Evolutionary conservation across 2,888 invertebrate species (phyloP).

Genomic region (Drosophila cyrtoloma): DNA sequence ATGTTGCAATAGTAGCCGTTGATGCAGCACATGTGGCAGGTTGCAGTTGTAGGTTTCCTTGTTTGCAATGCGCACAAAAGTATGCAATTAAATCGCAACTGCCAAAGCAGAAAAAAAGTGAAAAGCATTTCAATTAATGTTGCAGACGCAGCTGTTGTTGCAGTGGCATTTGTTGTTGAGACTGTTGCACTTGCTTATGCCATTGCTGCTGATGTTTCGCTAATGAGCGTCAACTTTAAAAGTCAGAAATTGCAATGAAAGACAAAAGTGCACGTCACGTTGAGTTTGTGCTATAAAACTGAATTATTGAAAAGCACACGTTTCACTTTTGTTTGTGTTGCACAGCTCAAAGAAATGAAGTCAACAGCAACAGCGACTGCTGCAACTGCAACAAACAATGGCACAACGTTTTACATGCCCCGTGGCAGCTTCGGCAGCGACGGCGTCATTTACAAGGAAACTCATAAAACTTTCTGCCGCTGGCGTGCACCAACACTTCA

Average conservation of each 20-base stretch:
- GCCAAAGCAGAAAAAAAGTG: constrained; percentile 57
- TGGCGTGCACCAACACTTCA: constrained; percentile 75
- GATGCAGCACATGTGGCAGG: constrained; percentile 13
- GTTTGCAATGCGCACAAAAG: constrained; percentile 64
- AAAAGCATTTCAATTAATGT: constrained; percentile 79
- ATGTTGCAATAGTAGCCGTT: constrained; percentile 12
- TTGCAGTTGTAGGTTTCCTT: constrained; percentile 31
- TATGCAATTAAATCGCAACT: constrained; percentile 71
- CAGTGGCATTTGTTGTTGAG: background rate
- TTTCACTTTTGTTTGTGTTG: constrained; percentile 78
- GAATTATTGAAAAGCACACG: constrained; percentile 82
- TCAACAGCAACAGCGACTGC: constrained; percentile 59
- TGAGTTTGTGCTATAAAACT: constrained; percentile 78
- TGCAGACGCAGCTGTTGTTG: constrained; percentile 35
- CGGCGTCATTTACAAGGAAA: constrained; percentile 72
- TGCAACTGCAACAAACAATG: constrained; percentile 55
- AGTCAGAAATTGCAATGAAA: constrained; percentile 46
- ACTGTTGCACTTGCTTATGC: constrained; percentile 2
- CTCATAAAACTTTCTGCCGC: constrained; percentile 75
- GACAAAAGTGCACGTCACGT: constrained; percentile 67
- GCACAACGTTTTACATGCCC: constrained; percentile 53
- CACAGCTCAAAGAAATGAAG: constrained; percentile 72
- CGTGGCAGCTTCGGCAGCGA: constrained; percentile 22
- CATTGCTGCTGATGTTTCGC: constrained; percentile 42
- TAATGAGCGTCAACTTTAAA: constrained; percentile 77